A percentile compares a stretch with the other conserved stretches of the same genome.
Evolutionary conservation across 2,113 vertebrate species (phyloP).

Genomic region (Megatriorchis doriae): DNA sequence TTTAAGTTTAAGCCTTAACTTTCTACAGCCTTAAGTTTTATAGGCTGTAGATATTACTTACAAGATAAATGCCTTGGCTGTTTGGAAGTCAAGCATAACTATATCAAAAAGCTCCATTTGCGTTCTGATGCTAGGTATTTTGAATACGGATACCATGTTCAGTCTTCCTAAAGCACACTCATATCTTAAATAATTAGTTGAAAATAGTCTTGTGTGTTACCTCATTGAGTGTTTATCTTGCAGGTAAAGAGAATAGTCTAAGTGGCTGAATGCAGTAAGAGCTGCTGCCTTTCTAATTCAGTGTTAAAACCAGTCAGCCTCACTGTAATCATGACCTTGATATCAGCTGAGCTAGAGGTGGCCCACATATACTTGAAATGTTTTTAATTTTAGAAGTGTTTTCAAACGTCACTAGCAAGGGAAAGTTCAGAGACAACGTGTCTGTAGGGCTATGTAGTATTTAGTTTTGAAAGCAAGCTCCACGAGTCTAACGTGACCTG

Average conservation of each 20-base stretch:
- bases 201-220: not conserved
- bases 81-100: not conserved
- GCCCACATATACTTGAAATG: not conserved
- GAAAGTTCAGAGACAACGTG: not conserved
- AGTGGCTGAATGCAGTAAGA: not conserved
- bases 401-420: not conserved
- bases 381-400: not conserved
- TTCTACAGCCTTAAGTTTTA: not conserved
- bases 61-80: not conserved
- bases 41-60: not conserved
- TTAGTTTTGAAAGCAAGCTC: not conserved
- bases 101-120: not conserved
- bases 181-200: not conserved
- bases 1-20: too few relatives aligned
- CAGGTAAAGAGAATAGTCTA: not conserved
- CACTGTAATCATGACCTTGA: not conserved
- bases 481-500: not conserved
- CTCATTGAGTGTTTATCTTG: not conserved
- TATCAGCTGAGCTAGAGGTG: not conserved
- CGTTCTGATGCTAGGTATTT: rapidly evolving
- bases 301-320: not conserved
- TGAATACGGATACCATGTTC: not conserved
- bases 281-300: not conserved
- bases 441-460: not conserved
- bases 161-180: not conserved